A percentile compares a stretch with the other conserved stretches of the same genome.
These are phyloP conservation scores for Tetragnatha versicolor DNA, from an alignment of 1,140 invertebrate genomes.

Conservation along the genomic window DNA sequence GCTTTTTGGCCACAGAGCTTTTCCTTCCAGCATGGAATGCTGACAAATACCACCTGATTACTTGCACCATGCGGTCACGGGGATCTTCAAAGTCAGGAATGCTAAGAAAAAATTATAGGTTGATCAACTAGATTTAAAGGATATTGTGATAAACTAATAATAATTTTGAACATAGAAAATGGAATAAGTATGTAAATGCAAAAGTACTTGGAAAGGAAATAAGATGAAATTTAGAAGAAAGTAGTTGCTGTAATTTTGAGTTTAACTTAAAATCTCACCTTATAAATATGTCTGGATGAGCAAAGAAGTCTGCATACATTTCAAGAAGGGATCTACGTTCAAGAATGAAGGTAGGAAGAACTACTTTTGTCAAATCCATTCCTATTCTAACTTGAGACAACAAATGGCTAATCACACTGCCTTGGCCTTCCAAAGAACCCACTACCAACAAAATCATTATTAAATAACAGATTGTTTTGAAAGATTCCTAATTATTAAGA, in stretches of 20 bases:
- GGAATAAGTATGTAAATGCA: not conserved
- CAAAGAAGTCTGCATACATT: conserved; percentile 98
- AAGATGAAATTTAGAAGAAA: too few relatives aligned
- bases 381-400: conserved; percentile 89
- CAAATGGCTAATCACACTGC: conserved; percentile 92
- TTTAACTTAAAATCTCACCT: too few relatives aligned
- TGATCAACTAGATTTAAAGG: not conserved
- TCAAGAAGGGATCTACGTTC: conserved; percentile 93
- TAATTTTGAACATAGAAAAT: too few relatives aligned
- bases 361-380: conserved; percentile 98
- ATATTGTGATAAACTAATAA: conserved; percentile 9
- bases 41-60: conserved; percentile 92
- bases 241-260: too few relatives aligned
- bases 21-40: conserved; percentile 97
- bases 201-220: too few relatives aligned
- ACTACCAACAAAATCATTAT: conserved; percentile 61
- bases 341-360: conserved; percentile 94
- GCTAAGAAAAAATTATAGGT: conserved; percentile 66
- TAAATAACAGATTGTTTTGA: not conserved
- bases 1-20: conserved; percentile 93
- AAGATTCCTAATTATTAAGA: not conserved
- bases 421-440: conserved; percentile 89
- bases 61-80: conserved; percentile 89
- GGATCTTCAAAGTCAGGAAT: conserved; percentile 84
- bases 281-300: conserved; percentile 94